Conservation (phyloP, 2,888 invertebrate species). For the Nemotelus pantherinus region DNA sequence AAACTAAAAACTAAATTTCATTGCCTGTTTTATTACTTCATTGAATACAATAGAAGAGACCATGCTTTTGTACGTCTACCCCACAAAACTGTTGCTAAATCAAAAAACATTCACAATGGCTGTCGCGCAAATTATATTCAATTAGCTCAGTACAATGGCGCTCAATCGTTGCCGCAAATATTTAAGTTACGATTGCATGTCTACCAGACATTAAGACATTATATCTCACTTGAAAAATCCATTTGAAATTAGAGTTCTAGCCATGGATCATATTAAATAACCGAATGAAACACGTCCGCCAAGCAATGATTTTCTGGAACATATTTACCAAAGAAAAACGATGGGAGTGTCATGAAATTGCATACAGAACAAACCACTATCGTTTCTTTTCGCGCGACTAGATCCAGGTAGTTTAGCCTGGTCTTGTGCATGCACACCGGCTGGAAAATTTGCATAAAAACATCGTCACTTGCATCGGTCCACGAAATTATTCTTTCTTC, state of each 20-base stretch:
- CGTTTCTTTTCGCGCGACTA: neutral
- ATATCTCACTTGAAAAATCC: constrained; percentile 1
- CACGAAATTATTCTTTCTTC: constrained; percentile 17
- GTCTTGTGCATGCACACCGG: neutral
- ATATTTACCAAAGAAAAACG: constrained; percentile 5
- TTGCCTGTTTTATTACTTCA: too few species aligned
- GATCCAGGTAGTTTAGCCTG: neutral
- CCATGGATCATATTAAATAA: neutral
- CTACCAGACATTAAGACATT: neutral
- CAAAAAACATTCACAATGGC: too few species aligned
- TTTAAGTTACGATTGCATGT: neutral
- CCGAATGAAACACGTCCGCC: neutral
- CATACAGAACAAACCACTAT: neutral
- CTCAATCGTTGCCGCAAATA: too few species aligned
- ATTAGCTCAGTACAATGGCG: too few species aligned
- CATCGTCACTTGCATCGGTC: constrained; percentile 11
- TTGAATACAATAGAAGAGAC: too few species aligned
- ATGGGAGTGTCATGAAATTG: constrained; percentile 17
- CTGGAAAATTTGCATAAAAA: constrained; percentile 19
- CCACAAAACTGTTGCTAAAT: too few species aligned
- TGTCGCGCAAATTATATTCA: too few species aligned
- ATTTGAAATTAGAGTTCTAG: neutral
- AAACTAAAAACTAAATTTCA: too few species aligned
- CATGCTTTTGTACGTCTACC: too few species aligned
- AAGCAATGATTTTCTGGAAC: neutral